Base-by-base conservation (phyloP, 2,113 vertebrate genomes). In the Lipotes vexillifer region DNA sequence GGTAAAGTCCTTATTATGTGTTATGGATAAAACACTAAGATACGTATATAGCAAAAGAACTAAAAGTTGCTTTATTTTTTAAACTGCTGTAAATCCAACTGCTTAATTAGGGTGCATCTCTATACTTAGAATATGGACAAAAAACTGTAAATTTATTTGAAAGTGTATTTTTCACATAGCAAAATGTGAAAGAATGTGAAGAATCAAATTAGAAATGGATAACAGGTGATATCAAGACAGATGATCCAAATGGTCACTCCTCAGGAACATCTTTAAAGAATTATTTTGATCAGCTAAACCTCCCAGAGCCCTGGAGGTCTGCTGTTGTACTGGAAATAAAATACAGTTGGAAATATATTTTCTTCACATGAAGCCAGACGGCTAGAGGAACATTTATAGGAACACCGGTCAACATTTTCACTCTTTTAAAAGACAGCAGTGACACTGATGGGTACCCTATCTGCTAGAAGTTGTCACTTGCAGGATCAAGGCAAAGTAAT, bases 401-500 rank as follows among this genome's bases (percentile, higher is more conserved):
- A 59, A 97, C 66, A 61, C 2, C 96, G 69, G 63, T 91, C 66
- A 98, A 86, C 15, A 84, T 97, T 97, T 98, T 49, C 49, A 96
- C 66, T 74, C 82, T 69, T 97, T 97, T 94, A 98, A 93, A 97
- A 80, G 97, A 97, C 93, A 52, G 25, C 81, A 14, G 4, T 93
- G 93, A 97, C 88, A 98, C 36, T 88, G 80, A 88, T 93, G 87
- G 18, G 72, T 57, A 38, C 5, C 78, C 11, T 97, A 0, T 90
- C 71, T 97, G 44, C 65, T 96, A 71, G 69, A 97, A 97, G 29
- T 92, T 98, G 90, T 98, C 97, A 96, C 71, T 97, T 97, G 6
- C 36, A 97, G 92, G 59, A 96, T 98, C 59, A 98, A 94, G 46
- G 41, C 3, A 98, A 98, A 98, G 85, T 97, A 97, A 97, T 85